These are phyloP conservation scores for Oligia fasciuncula DNA, from an alignment of 2,888 invertebrate species.

Conservation along the genomic window DNA sequence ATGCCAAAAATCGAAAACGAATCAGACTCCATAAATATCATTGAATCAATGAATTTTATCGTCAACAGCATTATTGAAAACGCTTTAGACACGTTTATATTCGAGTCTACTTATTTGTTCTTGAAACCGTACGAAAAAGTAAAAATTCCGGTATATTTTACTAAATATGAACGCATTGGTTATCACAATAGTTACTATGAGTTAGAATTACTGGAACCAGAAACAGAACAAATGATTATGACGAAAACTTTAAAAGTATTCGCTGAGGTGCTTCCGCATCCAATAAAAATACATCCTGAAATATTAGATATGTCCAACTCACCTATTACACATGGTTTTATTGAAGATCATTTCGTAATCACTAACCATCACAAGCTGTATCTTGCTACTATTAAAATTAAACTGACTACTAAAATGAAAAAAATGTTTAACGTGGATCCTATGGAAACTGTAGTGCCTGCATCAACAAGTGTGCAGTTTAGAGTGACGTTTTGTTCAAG, in stretches of 20 bases:
- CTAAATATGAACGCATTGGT: conserved; percentile 78
- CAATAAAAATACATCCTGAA: conserved; percentile 76
- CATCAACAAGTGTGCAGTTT: conserved; percentile 69
- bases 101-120: conserved; percentile 74
- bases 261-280: conserved; percentile 80
- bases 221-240: conserved; percentile 68
- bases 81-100: conserved; percentile 78
- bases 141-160: conserved; percentile 75
- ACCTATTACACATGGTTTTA: conserved; percentile 76
- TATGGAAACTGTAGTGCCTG: conserved; percentile 71
- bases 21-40: conserved; percentile 54
- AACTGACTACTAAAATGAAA: conserved; percentile 79
- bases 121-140: conserved; percentile 70
- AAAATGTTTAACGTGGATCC: conserved; percentile 78
- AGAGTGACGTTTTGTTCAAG: conserved; percentile 75
- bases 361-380: conserved; percentile 76
- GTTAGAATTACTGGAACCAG: conserved; percentile 73
- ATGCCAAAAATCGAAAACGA: conserved; percentile 16
- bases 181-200: conserved; percentile 80
- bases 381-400: conserved; percentile 76
- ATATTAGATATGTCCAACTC: conserved; percentile 81
- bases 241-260: conserved; percentile 77
- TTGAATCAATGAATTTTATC: conserved; percentile 68
- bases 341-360: conserved; percentile 75
- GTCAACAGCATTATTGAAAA: conserved; percentile 72